Evolutionary conservation across 2,113 vertebrate species (phyloP).

Genomic region (Sinocyclocheilus maitianheensis): DNA sequence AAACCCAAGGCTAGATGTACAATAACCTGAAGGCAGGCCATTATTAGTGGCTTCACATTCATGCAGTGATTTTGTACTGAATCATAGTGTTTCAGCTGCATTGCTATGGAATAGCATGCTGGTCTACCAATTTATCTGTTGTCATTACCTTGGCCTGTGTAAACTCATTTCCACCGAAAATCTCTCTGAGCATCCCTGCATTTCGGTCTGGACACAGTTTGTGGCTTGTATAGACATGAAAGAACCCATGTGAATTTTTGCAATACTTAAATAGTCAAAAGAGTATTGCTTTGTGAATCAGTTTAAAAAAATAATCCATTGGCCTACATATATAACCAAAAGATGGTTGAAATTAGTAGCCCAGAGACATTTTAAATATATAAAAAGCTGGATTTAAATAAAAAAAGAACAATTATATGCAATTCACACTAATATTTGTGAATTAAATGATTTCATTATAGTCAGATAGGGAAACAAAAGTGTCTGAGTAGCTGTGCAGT

Average conservation of each 20-base stretch:
- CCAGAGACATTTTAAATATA: background rate
- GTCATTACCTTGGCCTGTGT: background rate
- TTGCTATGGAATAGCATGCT: background rate
- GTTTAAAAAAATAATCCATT: background rate
- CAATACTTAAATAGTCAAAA: background rate
- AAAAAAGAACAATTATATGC: background rate
- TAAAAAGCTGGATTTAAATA: background rate
- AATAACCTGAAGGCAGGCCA: background rate
- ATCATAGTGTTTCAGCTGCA: background rate
- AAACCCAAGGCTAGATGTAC: slow-evolving; percentile 11
- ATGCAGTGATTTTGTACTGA: background rate
- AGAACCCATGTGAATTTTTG: background rate
- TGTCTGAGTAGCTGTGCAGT: background rate
- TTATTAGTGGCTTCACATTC: slow-evolving; percentile 11
- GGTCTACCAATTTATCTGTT: background rate
- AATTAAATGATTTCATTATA: background rate
- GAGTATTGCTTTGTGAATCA: background rate
- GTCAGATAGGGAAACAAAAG: background rate
- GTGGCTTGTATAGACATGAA: background rate
- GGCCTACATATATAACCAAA: background rate
- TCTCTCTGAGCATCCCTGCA: background rate
- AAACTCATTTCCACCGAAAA: background rate
- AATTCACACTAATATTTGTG: background rate
- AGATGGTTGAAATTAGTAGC: background rate
- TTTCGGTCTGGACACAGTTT: background rate